Conservation (phyloP, 2,888 invertebrate species). For the Ormia ochracea region DNA sequence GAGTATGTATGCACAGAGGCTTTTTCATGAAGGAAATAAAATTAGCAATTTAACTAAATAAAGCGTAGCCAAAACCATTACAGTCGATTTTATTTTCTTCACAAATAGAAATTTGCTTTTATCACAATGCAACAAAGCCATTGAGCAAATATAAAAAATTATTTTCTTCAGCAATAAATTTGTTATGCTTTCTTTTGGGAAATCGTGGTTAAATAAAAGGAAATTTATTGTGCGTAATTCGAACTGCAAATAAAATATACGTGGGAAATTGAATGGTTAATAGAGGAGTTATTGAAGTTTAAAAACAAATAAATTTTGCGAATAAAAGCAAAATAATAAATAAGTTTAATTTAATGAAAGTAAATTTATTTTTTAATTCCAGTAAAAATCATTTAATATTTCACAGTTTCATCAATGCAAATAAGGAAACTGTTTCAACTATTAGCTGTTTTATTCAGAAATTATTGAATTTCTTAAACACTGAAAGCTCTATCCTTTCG, state of each 20-base stretch:
- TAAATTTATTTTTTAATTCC: too few species aligned
- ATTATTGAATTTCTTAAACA: not conserved
- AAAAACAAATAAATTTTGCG: too few species aligned
- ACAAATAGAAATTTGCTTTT: not conserved
- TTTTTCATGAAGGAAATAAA: conserved; percentile 51
- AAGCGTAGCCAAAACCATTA: conserved; percentile 60
- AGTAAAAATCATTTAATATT: too few species aligned
- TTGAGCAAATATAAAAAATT: not conserved
- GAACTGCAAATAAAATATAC: not conserved
- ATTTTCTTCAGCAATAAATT: conserved; percentile 59
- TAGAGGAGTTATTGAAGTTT: too few species aligned
- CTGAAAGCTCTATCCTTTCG: not conserved
- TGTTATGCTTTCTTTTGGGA: conserved; percentile 51
- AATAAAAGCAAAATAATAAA: too few species aligned
- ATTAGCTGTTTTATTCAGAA: too few species aligned
- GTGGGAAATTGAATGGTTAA: conserved; percentile 21
- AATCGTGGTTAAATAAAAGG: conserved; percentile 54
- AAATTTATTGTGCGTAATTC: conserved; percentile 35
- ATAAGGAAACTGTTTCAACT: too few species aligned
- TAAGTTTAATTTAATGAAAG: too few species aligned
- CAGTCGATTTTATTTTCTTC: conserved; percentile 17
- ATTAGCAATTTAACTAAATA: conserved; percentile 57
- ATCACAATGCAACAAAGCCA: not conserved
- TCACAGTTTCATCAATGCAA: too few species aligned
- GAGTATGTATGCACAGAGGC: not conserved